Base-by-base conservation (phyloP, 2,797 vertebrate genomes). In the Halcyon chelicuti region DNA sequence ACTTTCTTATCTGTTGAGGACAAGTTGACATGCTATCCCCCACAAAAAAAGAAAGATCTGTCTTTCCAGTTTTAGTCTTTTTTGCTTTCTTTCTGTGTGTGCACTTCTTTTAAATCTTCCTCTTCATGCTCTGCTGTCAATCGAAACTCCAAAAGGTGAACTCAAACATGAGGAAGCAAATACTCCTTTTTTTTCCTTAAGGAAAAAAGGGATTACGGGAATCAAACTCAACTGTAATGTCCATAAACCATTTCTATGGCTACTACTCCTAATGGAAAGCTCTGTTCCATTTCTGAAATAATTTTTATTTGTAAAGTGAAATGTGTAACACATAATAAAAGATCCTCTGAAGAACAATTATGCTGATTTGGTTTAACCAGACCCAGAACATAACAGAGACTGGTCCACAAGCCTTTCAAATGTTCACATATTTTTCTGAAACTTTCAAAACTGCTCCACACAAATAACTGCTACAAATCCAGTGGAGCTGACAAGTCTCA, bases 291-390 rank as follows among this genome's bases (percentile, higher is more conserved):
- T 90, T 94, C 84, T 88, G 71, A 94, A 97, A 91, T 80, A 49
- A 72, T 91, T 95, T 91, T 89, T 94, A 86, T 96, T 96, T 91
- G 40, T 81, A 74, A 90, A 93, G 88, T 85, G 54, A 95, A 96
- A 92, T 88, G 79, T 81, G 35, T 80, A 96, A 95, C 96, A 97
- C 58, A 1, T 95, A 96, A 95, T 96, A 96, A 96, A 97, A 95
- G 84, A 92, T 47, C 71, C 92, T 97, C 95, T 86, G 68, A 96
- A 97, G 95, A 94, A 96, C 82, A 95, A 94, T 95, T 94, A 95
- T 35, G 71, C 46, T 95, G 93, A 96, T 93, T 96, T 86, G 77
- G 54, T 85, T 86, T 94, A 94, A 95, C 70, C 65, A 96, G 94
- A 89, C 65, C 17, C 25, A 61, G 37, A 74, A 25, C 10, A 25